Conservation (phyloP, 2,888 invertebrate genomes). For the Parelbella ahira region DNA sequence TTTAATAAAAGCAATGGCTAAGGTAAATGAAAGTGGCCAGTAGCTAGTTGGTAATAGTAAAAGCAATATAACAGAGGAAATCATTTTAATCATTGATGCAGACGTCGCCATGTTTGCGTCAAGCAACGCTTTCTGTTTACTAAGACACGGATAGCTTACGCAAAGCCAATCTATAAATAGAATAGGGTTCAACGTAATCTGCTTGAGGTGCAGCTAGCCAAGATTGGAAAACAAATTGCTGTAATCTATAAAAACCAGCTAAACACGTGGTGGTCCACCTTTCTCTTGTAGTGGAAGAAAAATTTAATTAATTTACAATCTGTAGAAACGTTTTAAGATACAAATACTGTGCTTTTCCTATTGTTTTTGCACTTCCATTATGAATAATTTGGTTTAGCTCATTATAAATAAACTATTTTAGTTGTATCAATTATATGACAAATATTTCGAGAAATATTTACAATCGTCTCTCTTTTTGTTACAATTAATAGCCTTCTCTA, state of each 20-base stretch:
- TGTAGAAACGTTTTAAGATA: too few relatives aligned
- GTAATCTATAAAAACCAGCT: slow-evolving; percentile 18
- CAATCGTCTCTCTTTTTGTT: too few relatives aligned
- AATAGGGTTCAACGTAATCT: slow-evolving; percentile 24
- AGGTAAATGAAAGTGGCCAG: slow-evolving; percentile 16
- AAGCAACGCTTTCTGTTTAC: slow-evolving; percentile 35
- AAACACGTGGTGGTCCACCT: slow-evolving; percentile 4
- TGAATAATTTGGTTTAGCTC: too few relatives aligned
- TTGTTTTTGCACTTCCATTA: too few relatives aligned
- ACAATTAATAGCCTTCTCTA: too few relatives aligned
- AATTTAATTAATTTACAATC: too few relatives aligned
- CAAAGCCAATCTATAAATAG: slow-evolving; percentile 38
- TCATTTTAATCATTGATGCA: slow-evolving; percentile 26
- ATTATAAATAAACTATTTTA: too few relatives aligned
- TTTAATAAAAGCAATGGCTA: slow-evolving; percentile 6
- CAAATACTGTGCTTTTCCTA: too few relatives aligned
- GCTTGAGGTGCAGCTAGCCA: slow-evolving; percentile 19
- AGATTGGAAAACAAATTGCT: slow-evolving; percentile 24
- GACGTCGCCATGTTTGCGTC: slow-evolving; percentile 27
- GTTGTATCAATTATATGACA: too few relatives aligned
- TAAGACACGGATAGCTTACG: slow-evolving; percentile 34
- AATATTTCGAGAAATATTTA: too few relatives aligned
- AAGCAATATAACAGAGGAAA: slow-evolving; percentile 26
- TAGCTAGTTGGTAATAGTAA: slow-evolving; percentile 10
- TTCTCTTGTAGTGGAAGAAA: slow-evolving; percentile 12